A percentile compares a stretch with the other conserved stretches of the same genome.
These are phyloP conservation scores for Coelopa frigida DNA, from an alignment of 1,140 invertebrate species.

Conservation along the genomic window DNA sequence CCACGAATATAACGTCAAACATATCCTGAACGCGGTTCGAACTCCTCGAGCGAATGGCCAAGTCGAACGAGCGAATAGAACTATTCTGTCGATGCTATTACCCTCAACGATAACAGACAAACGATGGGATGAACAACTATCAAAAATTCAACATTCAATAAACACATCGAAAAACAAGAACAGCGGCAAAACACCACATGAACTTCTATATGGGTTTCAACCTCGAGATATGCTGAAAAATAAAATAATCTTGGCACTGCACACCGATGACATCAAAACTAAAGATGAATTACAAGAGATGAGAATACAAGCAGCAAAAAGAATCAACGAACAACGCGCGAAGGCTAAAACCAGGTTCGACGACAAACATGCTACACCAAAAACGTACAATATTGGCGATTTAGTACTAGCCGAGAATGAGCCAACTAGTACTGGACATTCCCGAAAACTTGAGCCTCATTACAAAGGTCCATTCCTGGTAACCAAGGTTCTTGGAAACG, in stretches of 20 bases:
- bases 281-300: neutral
- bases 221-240: slow-evolving; percentile 1
- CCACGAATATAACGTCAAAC: no score
- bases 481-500: slow-evolving; percentile 1
- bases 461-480: slow-evolving; percentile 3
- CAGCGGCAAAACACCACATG: neutral
- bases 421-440: no score
- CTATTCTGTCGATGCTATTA: neutral
- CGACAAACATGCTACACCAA: neutral
- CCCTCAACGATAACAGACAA: neutral
- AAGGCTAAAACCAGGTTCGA: neutral
- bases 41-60: no score
- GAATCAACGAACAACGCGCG: neutral
- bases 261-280: neutral
- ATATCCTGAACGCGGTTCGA: no score
- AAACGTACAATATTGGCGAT: neutral
- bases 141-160: neutral
- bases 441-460: slow-evolving; percentile 1
- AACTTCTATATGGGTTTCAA: neutral
- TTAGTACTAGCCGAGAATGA: slow-evolving; percentile 3
- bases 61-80: no score
- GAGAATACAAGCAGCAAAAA: slow-evolving; percentile 3
- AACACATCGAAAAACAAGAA: neutral
- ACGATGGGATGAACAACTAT: neutral
- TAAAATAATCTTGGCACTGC: neutral